Evolutionary conservation across 2,888 invertebrate species (phyloP), one percentile per base, ranked within the genome.

Genomic region (Imbricaverruca yamaguchii): DNA sequence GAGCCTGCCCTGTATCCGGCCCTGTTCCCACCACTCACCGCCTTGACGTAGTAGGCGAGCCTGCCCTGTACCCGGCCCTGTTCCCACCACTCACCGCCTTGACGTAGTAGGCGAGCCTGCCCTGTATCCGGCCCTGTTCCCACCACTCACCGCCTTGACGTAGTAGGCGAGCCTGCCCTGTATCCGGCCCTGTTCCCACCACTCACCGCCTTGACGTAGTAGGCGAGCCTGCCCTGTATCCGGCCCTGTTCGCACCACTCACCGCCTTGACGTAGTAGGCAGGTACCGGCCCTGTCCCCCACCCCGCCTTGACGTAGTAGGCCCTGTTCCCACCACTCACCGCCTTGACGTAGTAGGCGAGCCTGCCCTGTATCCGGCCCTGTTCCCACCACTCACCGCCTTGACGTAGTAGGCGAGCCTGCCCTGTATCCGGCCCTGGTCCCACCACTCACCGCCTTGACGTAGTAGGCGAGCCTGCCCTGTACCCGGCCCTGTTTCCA

Each of bases 91-190:
- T 85, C 85, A 88, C 88, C 84, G 90, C 90, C 85, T 89, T 89
- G 21, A 88, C 88, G 84, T 87, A 90, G 85, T 90, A 90, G 84
- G 92, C 93, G 81, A 96, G 89, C 0, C 92, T 93, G 86, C 94
- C 94, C 84, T 94, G 94, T 39, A 39, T 39, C 39, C 39, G 39
- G 39, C 39, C 39, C 39, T 39, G 39, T 39, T 4, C 39, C 2
- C 39, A 39, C 39, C 39, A 39, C 85, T 85, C 85, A 88, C 88
- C 84, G 90, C 90, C 85, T 89, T 89, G 21, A 88, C 88, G 84
- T 87, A 90, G 85, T 90, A 90, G 84, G 92, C 93, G 81, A 96
- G 89, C 0, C 92, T 93, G 86, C 94, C 94, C 84, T 94, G 94
- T 39, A 39, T 39, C 39, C 39, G 39, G 39, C 39, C 39, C 39